Evolutionary conservation across 1,140 invertebrate genomes (phyloP).

Genomic region (Hyles euphorbiae): DNA sequence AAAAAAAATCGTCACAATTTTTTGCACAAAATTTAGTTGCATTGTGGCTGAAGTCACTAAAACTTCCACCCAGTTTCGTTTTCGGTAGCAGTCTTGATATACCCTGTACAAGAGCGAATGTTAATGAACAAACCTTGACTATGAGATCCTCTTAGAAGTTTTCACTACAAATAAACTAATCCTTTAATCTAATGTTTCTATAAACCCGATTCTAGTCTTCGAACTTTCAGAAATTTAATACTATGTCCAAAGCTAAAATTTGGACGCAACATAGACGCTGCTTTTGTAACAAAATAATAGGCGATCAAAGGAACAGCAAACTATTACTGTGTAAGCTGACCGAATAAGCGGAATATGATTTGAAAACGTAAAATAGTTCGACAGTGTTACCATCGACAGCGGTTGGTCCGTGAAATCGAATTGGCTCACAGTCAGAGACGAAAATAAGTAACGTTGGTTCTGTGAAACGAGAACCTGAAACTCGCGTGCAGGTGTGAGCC

Average conservation of each 20-base stretch:
- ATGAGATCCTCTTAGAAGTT: no score
- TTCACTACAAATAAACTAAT: no score
- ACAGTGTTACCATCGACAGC: conserved; percentile 35
- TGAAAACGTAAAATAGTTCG: conserved; percentile 10
- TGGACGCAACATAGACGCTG: not conserved
- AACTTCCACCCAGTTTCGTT: no score
- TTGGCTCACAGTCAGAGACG: conserved; percentile 64
- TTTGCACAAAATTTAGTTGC: no score
- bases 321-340: not conserved
- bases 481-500: conserved; percentile 21
- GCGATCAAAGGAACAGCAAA: not conserved
- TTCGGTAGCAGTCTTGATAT: no score
- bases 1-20: no score
- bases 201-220: no score
- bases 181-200: no score
- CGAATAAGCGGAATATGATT: conserved; percentile 16
- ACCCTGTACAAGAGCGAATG: no score
- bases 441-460: conserved; percentile 53
- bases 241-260: not conserved
- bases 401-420: conserved; percentile 57
- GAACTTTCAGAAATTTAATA: not conserved
- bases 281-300: conserved; percentile 2
- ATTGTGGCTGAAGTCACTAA: no score
- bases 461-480: conserved; percentile 31
- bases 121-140: no score